Percentiles rank a stretch among this genome's conserved stretches.
phyloP scores from a whole-genome alignment of 2,888 invertebrate species.

The Habrosyne pyritoides region DNA sequence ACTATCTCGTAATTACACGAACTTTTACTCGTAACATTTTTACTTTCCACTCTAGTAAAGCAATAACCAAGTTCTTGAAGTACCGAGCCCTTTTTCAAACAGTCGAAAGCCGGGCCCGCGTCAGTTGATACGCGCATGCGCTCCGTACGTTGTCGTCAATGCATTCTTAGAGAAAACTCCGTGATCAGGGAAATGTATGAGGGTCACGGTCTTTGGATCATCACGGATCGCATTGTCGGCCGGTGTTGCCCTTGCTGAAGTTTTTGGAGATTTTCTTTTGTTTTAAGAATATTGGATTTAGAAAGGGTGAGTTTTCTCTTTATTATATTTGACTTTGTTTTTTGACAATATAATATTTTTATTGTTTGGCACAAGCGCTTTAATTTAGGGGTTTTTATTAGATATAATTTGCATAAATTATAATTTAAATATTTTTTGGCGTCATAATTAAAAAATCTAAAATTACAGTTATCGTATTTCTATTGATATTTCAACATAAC shows the following conservation, averaged over 20 bases:
- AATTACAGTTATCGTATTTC: no score
- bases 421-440: no score
- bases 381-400: no score
- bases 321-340: background rate
- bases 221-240: background rate
- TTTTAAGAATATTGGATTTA: background rate
- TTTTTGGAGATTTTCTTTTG: background rate
- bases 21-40: constrained; percentile 65
- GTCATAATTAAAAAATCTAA: no score
- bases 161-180: constrained; percentile 31
- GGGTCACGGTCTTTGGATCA: background rate
- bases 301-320: background rate
- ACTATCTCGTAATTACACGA: constrained; percentile 43
- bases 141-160: constrained; percentile 15
- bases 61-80: constrained; percentile 37
- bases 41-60: constrained; percentile 56
- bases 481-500: no score
- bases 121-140: constrained; percentile 27
- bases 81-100: constrained; percentile 67
- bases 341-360: no score
- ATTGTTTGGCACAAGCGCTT: background rate
- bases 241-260: background rate
- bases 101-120: constrained; percentile 50
- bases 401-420: no score
- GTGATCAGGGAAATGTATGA: constrained; percentile 21